A percentile compares a stretch with the other conserved stretches of the same genome.
These are phyloP conservation scores for Luehdorfia chinensis DNA, from an alignment of 1,140 invertebrate genomes.

Conservation along the genomic window DNA sequence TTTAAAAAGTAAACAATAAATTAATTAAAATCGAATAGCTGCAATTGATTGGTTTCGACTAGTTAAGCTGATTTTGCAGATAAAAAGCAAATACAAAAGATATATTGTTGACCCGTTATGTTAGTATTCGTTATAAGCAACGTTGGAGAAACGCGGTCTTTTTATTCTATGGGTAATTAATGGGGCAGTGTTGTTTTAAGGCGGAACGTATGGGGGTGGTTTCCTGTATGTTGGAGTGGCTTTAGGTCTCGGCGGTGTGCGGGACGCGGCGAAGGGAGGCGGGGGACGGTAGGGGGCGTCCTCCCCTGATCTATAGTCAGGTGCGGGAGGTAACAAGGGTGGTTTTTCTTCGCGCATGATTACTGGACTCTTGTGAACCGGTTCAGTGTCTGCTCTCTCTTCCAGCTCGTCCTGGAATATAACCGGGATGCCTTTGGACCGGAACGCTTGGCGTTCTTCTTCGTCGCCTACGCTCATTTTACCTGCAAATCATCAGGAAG, in stretches of 20 bases:
- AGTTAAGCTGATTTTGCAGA: background rate
- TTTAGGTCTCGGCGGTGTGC: constrained; percentile 84
- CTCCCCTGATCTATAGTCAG: constrained; percentile 75
- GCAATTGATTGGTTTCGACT: constrained; percentile 1
- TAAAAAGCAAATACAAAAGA: background rate
- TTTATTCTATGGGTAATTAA: background rate
- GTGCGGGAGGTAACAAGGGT: constrained; percentile 84
- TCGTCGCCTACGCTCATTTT: constrained; percentile 82
- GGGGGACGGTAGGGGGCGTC: constrained; percentile 86
- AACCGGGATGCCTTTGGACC: constrained; percentile 94
- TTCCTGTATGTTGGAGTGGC: constrained; percentile 92
- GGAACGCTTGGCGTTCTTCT: constrained; percentile 88
- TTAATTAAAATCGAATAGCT: background rate
- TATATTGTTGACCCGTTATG: background rate
- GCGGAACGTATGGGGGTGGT: constrained; percentile 94
- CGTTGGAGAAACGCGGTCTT: background rate
- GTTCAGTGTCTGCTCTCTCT: constrained; percentile 86
- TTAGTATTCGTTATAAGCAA: background rate
- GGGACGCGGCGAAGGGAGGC: constrained; percentile 86
- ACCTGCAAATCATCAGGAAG: constrained; percentile 44
- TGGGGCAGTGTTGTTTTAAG: constrained; percentile 79
- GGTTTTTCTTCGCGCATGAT: constrained; percentile 96
- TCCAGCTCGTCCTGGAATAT: constrained; percentile 97
- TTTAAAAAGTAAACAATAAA: too few species aligned
- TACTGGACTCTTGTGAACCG: constrained; percentile 92